Base-by-base conservation (phyloP, 2,888 invertebrate genomes). In the Stenichneumon culpator region DNA sequence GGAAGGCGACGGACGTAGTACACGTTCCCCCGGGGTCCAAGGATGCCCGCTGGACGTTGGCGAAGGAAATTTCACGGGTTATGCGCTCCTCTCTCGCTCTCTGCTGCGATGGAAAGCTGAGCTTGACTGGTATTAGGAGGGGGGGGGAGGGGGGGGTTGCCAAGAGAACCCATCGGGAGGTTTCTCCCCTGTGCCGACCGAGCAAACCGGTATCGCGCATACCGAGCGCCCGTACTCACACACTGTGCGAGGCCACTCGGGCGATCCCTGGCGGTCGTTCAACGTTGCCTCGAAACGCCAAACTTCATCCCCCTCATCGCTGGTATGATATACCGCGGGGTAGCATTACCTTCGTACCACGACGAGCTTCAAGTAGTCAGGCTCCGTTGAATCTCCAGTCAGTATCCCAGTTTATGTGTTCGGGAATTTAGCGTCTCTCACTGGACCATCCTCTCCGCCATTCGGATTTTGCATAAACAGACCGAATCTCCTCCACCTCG, bases 51-150 rank as follows among this genome's bases (percentile, higher is more conserved):
- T 50, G 50, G 63, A 65, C 50, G 74, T 65, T 75, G 47, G 47
- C 32, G 77, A 72, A 77, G 72, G 80, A 81, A 81, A 81, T 81
- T 84, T 84, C 68, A 69, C 77, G 68, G 60, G 84, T 78, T 84
- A 81, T 84, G 77, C 80, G 36, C 39, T 60, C 63, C 74, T 16
- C 69, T 39, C 69, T 60, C 69, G 52, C 74, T 19, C 75, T 39
- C 60, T 63, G 57, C 69, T 63, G 50, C 69, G 60, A 68, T 28
- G 84, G 84, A 81, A 80, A 81, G 77, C 77, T 78, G 77, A 19
- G 77, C 39, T 77, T 72, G 57, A 16, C 60, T 9, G 16, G 47
- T 47, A 25, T 57, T 57, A 14, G 25, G 57, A 57, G 44, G 2
- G 44, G 44, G 9, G 36, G 36, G 36, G 36, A 0, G 36, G 44